Evolutionary conservation across 2,797 vertebrate species (phyloP), one percentile per base, ranked within the genome.

Genomic region (Coilia nasus): DNA sequence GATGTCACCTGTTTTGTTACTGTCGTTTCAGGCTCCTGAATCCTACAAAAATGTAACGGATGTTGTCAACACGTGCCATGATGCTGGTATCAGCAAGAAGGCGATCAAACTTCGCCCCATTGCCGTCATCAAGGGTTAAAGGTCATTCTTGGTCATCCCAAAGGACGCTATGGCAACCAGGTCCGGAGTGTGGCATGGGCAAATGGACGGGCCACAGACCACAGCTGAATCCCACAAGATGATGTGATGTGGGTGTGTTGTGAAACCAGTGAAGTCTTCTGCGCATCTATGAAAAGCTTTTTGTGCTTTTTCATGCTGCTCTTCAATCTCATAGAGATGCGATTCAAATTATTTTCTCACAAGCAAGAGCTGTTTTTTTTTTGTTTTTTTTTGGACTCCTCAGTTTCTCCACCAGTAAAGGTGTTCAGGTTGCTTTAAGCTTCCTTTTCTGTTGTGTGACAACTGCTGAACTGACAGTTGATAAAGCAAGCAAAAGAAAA

Each of bases 31-130:
- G 98, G 98, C 98, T 87, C 98, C 98, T 0, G 97, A 99, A 85
- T 99, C 98, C 9, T 99, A 99, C 56, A 99, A 99, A 90, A 99
- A 99, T 0, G 98, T 99, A 90, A 99, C 97, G 0, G 98, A 99
- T 50, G 98, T 99, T 2, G 98, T 99, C 60, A 96, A 99, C 91
- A 99, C 98, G 12, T 99, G 98, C 90, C 98, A 99, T 0, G 96
- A 97, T 54, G 98, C 97, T 1, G 98, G 98, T 6, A 99, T 99
- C 94, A 99, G 98, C 88, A 98, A 96, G 94, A 99, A 99, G 91
- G 97, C 98, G 82, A 98, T 99, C 90, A 99, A 99, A 90, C 95
- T 99, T 87, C 92, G 98, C 83, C 98, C 98, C 0, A 99, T 99
- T 50, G 98, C 98, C 11, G 98, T 99, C 75, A 99, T 99, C 86